phyloP scores from a whole-genome alignment of 2,113 vertebrate genomes.

The Mustela nigripes region DNA sequence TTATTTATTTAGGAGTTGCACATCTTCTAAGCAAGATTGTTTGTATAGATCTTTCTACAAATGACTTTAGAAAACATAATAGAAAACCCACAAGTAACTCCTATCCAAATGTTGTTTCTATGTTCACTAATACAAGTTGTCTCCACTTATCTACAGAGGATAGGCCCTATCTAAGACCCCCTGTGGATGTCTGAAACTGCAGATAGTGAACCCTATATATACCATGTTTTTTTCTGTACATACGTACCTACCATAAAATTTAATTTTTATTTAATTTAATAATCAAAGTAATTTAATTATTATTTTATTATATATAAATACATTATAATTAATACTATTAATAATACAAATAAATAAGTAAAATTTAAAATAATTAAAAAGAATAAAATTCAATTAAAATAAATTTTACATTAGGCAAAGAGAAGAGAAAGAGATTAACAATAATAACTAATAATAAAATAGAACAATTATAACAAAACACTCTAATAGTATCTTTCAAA shows the following conservation, averaged over 20 bases:
- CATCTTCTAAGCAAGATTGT: constrained; percentile 16
- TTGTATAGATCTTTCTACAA: neutral
- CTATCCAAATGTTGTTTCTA: neutral
- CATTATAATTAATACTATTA: no score
- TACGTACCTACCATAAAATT: neutral
- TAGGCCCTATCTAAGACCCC: neutral
- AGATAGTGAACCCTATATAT: neutral
- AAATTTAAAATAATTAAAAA: no score
- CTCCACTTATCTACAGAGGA: neutral
- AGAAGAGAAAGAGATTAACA: neutral
- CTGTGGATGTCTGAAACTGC: neutral
- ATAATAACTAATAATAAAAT: neutral
- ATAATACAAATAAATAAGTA: no score
- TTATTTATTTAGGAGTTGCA: neutral
- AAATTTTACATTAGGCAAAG: neutral
- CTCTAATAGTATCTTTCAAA: neutral
- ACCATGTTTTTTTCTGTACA: neutral
- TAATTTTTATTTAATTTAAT: neutral
- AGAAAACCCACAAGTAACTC: neutral
- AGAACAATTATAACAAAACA: neutral
- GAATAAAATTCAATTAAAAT: no score
- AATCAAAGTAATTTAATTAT: no score
- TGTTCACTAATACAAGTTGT: neutral
- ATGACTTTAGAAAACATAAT: neutral
- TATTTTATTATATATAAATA: no score